Base-by-base conservation (phyloP, 2,888 invertebrate species). In the Drosophila lacicola region DNA sequence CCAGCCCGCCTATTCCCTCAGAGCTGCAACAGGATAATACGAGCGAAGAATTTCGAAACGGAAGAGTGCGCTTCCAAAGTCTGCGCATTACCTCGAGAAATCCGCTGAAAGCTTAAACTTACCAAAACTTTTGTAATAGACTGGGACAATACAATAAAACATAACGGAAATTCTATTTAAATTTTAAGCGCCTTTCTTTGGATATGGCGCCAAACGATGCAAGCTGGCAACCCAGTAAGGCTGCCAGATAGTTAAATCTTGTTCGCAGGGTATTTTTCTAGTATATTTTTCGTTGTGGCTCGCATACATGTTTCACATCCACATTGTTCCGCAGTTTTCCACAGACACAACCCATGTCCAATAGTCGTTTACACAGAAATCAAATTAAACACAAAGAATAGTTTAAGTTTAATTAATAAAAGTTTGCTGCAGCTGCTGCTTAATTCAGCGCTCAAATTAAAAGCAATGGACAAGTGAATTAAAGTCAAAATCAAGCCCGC, bases 321-420 rank as follows among this genome's bases (percentile, higher is more conserved):
- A 75, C 42, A 65, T 36, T 53, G 74, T 74, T 69, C 60, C 74
- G 60, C 82, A 66, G 71, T 78, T 80, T 82, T 76, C 77, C 82
- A 50, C 56, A 70, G 80, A 77, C 70, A 78, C 82, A 68, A 58
- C 72, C 70, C 75, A 79, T 54, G 67, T 80, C 76, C 70, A 70
- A 72, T 39, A 67, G 68, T 76, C 69, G 70, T 50, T 66, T 62
- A 60, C 46, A 57, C 44, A 51, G 45, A 66, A 75, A 61, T 80
- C 67, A 46, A 50, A 56, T 76, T 63, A 80, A 72, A 55, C 44
- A 66, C 56, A 57, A 39, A 56, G 47, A 61, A 66, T 72, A 61
- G 33, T 45, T 33, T 9, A 17, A 56, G 54, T 57, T 63, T 63
- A 76, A 80, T 79, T 63, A 71, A 62, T 60, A 61, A 61, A 73